Evolutionary conservation across 2,113 vertebrate species (phyloP), one percentile per base, ranked within the genome.

Genomic region (Xyliphius kryptos): DNA sequence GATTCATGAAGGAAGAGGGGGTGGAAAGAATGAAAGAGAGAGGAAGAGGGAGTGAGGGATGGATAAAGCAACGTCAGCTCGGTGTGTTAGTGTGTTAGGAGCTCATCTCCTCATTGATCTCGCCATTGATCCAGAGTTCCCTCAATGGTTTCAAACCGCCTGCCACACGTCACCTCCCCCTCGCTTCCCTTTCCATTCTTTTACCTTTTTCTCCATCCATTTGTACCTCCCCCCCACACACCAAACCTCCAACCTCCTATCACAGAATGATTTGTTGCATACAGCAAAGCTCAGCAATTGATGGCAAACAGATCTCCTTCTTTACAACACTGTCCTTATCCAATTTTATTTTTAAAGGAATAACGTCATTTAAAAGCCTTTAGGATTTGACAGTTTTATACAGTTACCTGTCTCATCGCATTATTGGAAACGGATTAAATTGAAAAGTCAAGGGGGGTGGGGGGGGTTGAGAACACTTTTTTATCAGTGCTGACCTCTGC

Each of bases 401-500:
- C n/a, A n/a, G n/a, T n/a, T n/a, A 37, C 26, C 13, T 61, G 20
- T 14, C n/a, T 43, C 17, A 21, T 49, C 36, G 2, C 6, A 38
- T 48, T 37, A 26, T 37, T 15, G 51, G 16, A 46, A 53, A 47
- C 19, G 61, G 66, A 32, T 51, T 26, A 70, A 26, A 52, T 61
- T 59, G 22, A 61, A 63, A 48, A 56, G 48, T 55, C 59, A 55
- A 38, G 53, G 57, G 61, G 36, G 57, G 72, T 61, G 67, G 55
- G 75, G 70, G 72, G 57, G 67, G 65, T 66, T 66, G 75, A 73
- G 76, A 74, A 76, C 82, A 72, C 72, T 72, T 84, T 86, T 88
- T 88, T 85, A 88, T 86, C 79, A 79, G 68, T 75, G 58, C 71
- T 88, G 83, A 88, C 83, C 85, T 78, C 79, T 84, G 81, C 82